Conservation (phyloP, 2,113 vertebrate genomes). For the Rallus limicola region DNA sequence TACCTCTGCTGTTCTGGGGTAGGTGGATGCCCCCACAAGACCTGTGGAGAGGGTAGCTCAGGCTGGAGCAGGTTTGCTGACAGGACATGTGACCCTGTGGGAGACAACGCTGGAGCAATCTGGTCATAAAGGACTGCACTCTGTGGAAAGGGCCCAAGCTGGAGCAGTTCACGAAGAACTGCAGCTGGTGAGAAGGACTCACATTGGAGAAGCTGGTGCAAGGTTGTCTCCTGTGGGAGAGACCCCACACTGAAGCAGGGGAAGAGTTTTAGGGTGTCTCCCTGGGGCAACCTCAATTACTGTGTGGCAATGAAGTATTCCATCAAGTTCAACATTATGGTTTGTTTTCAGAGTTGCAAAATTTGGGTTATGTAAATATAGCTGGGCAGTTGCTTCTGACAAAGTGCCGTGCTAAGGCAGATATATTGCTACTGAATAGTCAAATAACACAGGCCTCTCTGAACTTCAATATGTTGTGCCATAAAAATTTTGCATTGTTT, state of each 20-base stretch:
- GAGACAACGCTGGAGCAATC: neutral
- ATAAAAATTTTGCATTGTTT: neutral
- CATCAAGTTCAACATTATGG: neutral
- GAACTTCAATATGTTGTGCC: neutral
- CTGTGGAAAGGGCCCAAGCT: too few relatives aligned
- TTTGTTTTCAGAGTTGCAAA: neutral
- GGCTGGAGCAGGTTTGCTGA: neutral
- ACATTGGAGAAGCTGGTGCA: too few relatives aligned
- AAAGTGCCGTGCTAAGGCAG: neutral
- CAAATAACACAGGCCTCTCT: neutral
- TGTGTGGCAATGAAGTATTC: neutral
- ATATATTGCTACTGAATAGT: neutral
- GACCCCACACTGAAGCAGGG: too few relatives aligned
- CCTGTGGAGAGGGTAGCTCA: too few relatives aligned
- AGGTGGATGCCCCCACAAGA: too few relatives aligned
- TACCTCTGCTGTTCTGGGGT: too few relatives aligned
- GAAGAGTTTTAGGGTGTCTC: neutral
- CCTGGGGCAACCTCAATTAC: neutral
- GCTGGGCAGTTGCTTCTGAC: neutral
- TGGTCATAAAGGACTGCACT: neutral
- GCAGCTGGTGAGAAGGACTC: too few relatives aligned
- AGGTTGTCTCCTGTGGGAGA: too few relatives aligned
- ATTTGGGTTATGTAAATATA: neutral
- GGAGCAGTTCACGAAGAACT: neutral
- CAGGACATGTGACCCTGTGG: neutral